A percentile compares a stretch with the other conserved stretches of the same genome.
Evolutionary conservation across 2,797 vertebrate species (phyloP).

Genomic region (Sus cebifrons): DNA sequence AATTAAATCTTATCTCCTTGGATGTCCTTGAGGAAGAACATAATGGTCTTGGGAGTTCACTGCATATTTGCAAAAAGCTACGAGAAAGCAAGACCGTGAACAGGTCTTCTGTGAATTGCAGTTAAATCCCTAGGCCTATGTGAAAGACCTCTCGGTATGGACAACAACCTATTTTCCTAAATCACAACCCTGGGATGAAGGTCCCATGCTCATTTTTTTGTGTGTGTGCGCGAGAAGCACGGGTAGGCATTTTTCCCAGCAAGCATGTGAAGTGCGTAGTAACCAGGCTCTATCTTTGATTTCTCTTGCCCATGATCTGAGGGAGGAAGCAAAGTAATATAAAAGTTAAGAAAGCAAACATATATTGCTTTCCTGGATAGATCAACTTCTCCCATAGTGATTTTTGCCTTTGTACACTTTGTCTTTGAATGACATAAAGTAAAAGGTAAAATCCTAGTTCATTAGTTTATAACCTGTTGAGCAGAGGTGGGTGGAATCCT

Average conservation of each 20-base stretch:
- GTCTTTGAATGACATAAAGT: constrained; percentile 32
- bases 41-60: constrained; percentile 25
- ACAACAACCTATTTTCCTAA: neutral
- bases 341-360: neutral
- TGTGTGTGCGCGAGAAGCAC: neutral
- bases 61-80: constrained; percentile 39
- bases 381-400: neutral
- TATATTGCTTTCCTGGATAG: neutral
- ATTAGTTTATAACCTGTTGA: neutral
- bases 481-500: neutral
- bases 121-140: neutral
- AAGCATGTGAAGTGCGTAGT: neutral
- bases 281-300: neutral
- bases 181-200: neutral
- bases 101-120: neutral
- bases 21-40: constrained; percentile 74
- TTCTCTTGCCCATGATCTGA: constrained; percentile 28
- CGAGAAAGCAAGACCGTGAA: neutral
- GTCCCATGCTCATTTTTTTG: neutral
- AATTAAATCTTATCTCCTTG: constrained; percentile 20
- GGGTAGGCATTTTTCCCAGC: neutral
- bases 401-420: constrained; percentile 18
- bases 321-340: neutral
- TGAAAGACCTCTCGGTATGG: neutral
- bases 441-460: neutral